Evolutionary conservation across 1,140 invertebrate species (phyloP).

Genomic region (Muscidifurax raptorellus): DNA sequence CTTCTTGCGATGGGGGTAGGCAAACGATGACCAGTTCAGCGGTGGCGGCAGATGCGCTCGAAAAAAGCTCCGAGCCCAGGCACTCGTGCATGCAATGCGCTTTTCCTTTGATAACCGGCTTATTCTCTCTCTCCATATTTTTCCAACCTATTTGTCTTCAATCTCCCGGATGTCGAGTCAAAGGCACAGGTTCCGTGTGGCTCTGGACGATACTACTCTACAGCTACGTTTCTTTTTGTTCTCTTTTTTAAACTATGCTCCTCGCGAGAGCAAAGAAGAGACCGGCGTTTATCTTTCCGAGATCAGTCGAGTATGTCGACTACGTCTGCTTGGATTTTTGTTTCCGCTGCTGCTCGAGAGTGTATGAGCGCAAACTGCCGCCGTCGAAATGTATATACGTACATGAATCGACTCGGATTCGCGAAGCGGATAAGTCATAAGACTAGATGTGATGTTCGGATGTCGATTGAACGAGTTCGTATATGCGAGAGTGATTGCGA

Average conservation of each 20-base stretch:
- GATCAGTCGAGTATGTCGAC: slow-evolving; percentile 29
- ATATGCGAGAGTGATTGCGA: not conserved
- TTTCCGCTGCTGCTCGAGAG: not conserved
- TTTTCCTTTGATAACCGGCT: slow-evolving; percentile 40
- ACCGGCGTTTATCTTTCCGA: slow-evolving; percentile 9
- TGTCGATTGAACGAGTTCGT: slow-evolving; percentile 51
- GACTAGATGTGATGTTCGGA: slow-evolving; percentile 26
- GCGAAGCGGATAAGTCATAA: slow-evolving; percentile 24
- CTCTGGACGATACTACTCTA: not conserved
- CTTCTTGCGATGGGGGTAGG: not conserved
- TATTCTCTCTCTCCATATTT: slow-evolving; percentile 47
- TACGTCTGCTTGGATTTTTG: slow-evolving; percentile 4
- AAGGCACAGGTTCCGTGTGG: not conserved
- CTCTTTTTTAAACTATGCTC: not conserved
- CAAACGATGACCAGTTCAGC: not conserved
- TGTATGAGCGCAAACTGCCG: not conserved
- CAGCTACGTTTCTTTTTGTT: not conserved
- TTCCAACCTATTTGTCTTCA: slow-evolving; percentile 57
- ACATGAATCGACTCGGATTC: not conserved
- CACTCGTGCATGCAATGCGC: slow-evolving; percentile 7
- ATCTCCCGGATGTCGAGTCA: slow-evolving; percentile 46
- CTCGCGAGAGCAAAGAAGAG: not conserved
- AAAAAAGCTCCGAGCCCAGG: not conserved
- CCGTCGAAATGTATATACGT: not conserved
- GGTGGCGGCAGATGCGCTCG: not conserved